Percentiles rank a stretch among this genome's conserved stretches.
phyloP scores from a whole-genome alignment of 2,113 vertebrate species.

The Grammomys dolichurus region DNA sequence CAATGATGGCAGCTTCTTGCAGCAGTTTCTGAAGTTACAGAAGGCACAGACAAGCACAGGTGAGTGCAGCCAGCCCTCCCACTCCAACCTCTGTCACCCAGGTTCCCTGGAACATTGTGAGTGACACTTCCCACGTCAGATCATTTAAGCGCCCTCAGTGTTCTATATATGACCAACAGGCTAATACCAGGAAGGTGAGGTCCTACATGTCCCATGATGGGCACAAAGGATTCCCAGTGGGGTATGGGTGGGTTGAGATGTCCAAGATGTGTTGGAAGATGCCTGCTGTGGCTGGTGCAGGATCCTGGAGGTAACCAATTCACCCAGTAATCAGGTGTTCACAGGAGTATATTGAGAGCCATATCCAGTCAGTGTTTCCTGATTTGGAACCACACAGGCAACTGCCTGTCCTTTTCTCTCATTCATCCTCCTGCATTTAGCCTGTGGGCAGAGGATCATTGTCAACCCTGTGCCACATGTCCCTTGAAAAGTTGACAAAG shows the following conservation, averaged over 20 bases:
- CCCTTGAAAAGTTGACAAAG: background rate
- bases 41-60: constrained; percentile 90
- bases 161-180: background rate
- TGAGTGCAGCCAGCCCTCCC: background rate
- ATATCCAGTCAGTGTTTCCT: background rate
- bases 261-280: background rate
- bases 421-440: background rate
- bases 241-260: background rate
- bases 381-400: background rate
- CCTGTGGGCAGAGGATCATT: background rate
- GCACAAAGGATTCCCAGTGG: too few relatives aligned
- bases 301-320: background rate
- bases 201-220: background rate
- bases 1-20: constrained; percentile 97
- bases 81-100: background rate
- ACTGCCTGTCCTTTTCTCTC: background rate
- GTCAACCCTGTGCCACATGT: background rate
- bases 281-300: background rate
- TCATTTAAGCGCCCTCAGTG: background rate
- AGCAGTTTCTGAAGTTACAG: constrained; percentile 97
- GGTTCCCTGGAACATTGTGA: too few relatives aligned
- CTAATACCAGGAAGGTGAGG: background rate
- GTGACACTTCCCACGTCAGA: background rate
- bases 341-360: background rate
- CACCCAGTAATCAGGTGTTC: background rate